Percentiles rank a stretch among this genome's conserved stretches.
These are phyloP conservation scores for Luehdorfia chinensis DNA, from an alignment of 1,140 invertebrate species.

Conservation along the genomic window DNA sequence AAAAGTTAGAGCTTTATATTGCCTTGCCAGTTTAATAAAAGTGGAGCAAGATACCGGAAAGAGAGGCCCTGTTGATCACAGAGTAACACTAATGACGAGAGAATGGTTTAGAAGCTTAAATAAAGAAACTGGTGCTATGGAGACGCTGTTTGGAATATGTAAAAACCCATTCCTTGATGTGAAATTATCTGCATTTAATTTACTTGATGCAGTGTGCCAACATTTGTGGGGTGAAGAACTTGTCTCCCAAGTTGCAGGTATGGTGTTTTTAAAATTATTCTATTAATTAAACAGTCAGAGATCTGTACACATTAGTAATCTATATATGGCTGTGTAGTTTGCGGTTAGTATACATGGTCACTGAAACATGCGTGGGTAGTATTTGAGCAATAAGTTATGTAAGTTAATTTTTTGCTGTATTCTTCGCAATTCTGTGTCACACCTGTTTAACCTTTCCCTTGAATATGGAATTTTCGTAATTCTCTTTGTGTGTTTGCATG, in stretches of 20 bases:
- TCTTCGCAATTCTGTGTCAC: too few species aligned
- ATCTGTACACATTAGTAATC: background rate
- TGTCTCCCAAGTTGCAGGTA: constrained; percentile 79
- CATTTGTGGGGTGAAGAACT: constrained; percentile 81
- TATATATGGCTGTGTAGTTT: too few species aligned
- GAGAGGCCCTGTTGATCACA: constrained; percentile 46
- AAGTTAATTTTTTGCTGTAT: too few species aligned
- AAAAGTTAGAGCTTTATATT: constrained; percentile 80
- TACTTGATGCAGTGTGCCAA: constrained; percentile 77
- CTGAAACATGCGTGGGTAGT: too few species aligned
- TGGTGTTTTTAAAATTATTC: constrained; percentile 7
- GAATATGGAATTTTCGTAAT: too few species aligned
- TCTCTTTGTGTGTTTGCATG: too few species aligned
- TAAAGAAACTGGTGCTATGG: constrained; percentile 50
- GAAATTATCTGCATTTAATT: constrained; percentile 71
- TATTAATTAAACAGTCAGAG: background rate
- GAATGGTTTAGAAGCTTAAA: constrained; percentile 76
- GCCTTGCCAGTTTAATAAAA: constrained; percentile 77
- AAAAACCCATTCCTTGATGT: constrained; percentile 83
- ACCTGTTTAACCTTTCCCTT: too few species aligned
- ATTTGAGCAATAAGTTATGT: too few species aligned
- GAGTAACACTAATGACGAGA: constrained; percentile 72
- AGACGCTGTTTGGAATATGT: constrained; percentile 69
- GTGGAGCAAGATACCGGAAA: constrained; percentile 45
- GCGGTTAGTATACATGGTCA: too few species aligned